Conservation (phyloP, 2,113 vertebrate species). For the Sakesphorus luctuosus region DNA sequence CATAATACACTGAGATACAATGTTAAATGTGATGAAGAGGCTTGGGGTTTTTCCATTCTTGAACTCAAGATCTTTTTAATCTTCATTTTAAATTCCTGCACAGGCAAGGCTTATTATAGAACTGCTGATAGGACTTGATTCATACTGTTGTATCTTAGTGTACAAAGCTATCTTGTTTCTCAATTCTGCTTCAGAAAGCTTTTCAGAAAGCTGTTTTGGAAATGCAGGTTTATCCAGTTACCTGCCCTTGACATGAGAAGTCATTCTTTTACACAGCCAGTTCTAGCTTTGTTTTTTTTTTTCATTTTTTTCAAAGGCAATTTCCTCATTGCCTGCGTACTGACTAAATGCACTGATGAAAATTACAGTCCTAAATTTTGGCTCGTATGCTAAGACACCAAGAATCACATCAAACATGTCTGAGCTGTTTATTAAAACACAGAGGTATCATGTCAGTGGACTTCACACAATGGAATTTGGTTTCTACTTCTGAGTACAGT, state of each 20-base stretch:
- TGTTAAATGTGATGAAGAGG: neutral
- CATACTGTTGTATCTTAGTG: neutral
- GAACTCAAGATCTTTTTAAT: neutral
- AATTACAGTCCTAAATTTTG: neutral
- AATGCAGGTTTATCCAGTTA: constrained; percentile 68
- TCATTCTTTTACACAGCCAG: neutral
- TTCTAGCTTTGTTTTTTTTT: neutral
- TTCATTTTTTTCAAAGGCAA: neutral
- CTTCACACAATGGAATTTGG: neutral
- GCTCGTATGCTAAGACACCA: neutral
- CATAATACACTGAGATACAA: neutral
- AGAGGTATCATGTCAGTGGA: neutral
- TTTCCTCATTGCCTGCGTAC: neutral
- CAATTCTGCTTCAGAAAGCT: constrained; percentile 36
- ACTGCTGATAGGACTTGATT: constrained; percentile 8
- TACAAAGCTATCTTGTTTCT: constrained; percentile 45
- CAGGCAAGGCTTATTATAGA: neutral
- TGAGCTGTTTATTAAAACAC: neutral
- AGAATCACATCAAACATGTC: neutral
- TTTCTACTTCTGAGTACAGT: neutral
- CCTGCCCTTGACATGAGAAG: neutral
- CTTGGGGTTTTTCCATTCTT: neutral
- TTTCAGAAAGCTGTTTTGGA: constrained; percentile 47
- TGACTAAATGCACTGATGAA: neutral
- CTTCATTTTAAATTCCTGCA: neutral